A percentile compares a stretch with the other conserved stretches of the same genome.
phyloP scores from a whole-genome alignment of 2,888 invertebrate genomes.

The Molanna angustata region DNA sequence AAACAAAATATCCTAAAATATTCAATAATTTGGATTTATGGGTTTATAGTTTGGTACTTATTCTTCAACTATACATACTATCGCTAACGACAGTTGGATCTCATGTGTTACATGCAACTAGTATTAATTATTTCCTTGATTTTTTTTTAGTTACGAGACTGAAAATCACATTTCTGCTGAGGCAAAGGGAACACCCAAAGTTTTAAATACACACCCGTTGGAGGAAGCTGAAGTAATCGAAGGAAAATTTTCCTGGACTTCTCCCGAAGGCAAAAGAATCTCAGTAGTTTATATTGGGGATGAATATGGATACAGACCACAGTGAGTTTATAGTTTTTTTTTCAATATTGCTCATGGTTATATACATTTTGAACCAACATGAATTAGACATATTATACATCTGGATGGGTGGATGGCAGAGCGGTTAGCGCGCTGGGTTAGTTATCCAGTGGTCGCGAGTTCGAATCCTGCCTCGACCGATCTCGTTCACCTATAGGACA shows the following conservation, averaged over 20 bases:
- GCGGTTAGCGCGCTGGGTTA: no score
- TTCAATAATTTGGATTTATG: no score
- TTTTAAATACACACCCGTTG: conserved; percentile 48
- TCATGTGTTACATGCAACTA: no score
- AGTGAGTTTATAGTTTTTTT: conserved; percentile 15
- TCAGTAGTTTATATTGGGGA: conserved; percentile 62
- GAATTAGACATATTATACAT: neutral
- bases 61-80: no score
- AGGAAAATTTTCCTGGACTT: conserved; percentile 55
- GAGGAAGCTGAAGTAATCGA: conserved; percentile 45
- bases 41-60: no score
- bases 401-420: no score
- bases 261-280: conserved; percentile 60
- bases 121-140: no score
- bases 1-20: no score
- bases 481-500: no score
- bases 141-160: conserved; percentile 53
- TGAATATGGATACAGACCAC: conserved; percentile 54
- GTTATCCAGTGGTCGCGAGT: no score
- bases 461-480: no score
- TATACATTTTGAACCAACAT: neutral
- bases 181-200: conserved; percentile 56
- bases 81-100: no score
- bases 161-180: conserved; percentile 62
- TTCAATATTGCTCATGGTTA: neutral